Conservation (phyloP, 2,797 vertebrate genomes). For the Discoglossus pictus region DNA sequence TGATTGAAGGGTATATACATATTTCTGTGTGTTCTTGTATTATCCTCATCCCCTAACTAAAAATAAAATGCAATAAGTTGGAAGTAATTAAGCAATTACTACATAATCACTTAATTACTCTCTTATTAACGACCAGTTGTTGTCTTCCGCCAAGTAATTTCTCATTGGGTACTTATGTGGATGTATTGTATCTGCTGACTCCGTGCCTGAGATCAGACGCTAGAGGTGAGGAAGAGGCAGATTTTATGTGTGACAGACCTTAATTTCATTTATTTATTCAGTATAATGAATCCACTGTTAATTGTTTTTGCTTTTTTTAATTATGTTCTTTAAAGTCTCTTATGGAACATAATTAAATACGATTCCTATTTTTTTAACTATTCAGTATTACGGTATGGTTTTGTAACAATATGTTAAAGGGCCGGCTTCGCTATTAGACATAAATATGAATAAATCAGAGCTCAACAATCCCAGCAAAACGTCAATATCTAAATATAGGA, state of each 20-base stretch:
- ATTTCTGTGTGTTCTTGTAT: neutral
- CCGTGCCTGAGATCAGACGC: neutral
- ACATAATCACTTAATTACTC: neutral
- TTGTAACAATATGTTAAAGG: too few relatives aligned
- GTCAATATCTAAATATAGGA: too few relatives aligned
- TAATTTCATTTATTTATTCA: neutral
- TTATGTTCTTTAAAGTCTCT: slow-evolving; percentile 6
- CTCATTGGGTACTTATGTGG: slow-evolving; percentile 3
- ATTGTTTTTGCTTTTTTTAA: slow-evolving; percentile 5
- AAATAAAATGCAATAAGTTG: slow-evolving; percentile 5
- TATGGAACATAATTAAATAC: neutral
- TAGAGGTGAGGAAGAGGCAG: slow-evolving; percentile 9
- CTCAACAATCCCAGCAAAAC: too few relatives aligned
- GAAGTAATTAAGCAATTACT: slow-evolving; percentile 1
- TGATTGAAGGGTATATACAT: too few relatives aligned
- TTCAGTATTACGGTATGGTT: too few relatives aligned
- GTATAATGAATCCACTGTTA: slow-evolving; percentile 12
- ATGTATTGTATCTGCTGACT: slow-evolving; percentile 7
- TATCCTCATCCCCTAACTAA: neutral
- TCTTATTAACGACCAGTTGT: neutral
- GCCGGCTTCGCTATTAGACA: too few relatives aligned
- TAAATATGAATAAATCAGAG: too few relatives aligned
- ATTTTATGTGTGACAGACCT: neutral
- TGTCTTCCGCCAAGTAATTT: neutral
- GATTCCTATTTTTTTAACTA: neutral